Evolutionary conservation across 2,113 vertebrate species (phyloP).

Genomic region (Gila orcuttii): DNA sequence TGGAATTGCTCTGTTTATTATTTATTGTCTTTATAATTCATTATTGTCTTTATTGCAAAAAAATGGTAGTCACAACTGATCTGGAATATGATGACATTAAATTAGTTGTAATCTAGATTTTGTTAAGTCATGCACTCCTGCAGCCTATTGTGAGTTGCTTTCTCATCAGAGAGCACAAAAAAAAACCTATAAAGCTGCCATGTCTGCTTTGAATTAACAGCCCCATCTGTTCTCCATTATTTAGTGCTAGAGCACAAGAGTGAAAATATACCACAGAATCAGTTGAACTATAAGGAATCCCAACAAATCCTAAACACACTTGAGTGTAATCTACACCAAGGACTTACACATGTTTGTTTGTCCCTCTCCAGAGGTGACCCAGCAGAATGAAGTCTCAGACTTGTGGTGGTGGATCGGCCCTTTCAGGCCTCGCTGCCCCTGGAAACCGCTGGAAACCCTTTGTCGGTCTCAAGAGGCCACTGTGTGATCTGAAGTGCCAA

Average conservation of each 20-base stretch:
- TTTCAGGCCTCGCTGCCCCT: background rate
- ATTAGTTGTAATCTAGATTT: background rate
- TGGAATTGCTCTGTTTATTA: too few species aligned
- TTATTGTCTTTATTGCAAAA: background rate
- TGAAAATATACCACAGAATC: slow-evolving; percentile 30
- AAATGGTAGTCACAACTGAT: background rate
- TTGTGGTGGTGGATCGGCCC: background rate
- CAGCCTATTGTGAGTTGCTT: background rate
- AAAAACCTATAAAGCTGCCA: background rate
- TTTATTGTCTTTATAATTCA: too few species aligned
- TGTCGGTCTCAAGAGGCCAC: slow-evolving; percentile 10
- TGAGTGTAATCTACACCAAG: background rate
- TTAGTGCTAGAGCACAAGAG: background rate
- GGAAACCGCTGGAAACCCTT: background rate
- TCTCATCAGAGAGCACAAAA: background rate
- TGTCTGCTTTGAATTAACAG: background rate
- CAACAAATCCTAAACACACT: background rate
- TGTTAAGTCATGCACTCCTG: background rate
- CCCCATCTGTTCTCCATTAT: slow-evolving; percentile 30
- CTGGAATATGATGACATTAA: background rate
- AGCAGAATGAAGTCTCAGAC: slow-evolving; percentile 1
- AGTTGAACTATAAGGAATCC: slow-evolving; percentile 1
- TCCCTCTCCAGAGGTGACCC: background rate
- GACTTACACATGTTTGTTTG: background rate
- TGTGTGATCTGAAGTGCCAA: slow-evolving; percentile 13